Percentiles rank a stretch among this genome's conserved stretches.
Conservation (phyloP, 2,797 vertebrate genomes). For the Erpetoichthys calabaricus region DNA sequence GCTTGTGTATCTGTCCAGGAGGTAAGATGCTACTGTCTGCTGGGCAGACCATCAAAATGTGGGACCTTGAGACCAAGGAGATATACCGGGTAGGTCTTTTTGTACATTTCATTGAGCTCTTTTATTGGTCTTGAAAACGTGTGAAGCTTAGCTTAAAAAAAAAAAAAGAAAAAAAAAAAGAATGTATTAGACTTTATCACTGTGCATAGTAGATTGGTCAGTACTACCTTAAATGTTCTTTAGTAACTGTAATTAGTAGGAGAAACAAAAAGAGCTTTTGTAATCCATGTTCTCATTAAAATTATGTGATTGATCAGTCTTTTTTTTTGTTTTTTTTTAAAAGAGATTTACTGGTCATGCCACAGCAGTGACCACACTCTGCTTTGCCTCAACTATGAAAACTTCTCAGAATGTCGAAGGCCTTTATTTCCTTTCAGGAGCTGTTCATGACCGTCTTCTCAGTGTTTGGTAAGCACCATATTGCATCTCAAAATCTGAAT, state of each 20-base stretch:
- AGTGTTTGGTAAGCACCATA: constrained; percentile 79
- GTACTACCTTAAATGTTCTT: no score
- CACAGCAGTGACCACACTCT: constrained; percentile 75
- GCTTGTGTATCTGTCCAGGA: constrained; percentile 84
- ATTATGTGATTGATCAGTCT: no score
- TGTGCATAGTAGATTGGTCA: no score
- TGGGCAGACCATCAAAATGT: constrained; percentile 88
- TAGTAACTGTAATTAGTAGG: no score
- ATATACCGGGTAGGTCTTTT: constrained; percentile 74
- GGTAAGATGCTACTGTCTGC: constrained; percentile 90
- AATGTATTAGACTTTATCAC: no score
- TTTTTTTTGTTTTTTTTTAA: constrained; percentile 10
- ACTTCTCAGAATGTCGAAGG: constrained; percentile 68
- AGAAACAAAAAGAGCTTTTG: constrained; percentile 23
- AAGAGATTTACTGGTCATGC: constrained; percentile 95
- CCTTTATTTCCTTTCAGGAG: constrained; percentile 90
- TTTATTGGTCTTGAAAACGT: no score
- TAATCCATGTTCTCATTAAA: no score
- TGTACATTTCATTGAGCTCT: neutral
- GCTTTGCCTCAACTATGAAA: constrained; percentile 73
- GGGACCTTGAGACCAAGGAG: constrained; percentile 95
- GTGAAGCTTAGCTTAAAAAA: neutral
- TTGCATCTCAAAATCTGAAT: no score
- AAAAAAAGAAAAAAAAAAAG: neutral
- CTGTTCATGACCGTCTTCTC: constrained; percentile 77